These are phyloP conservation scores for Peromyscus californicus DNA, from an alignment of 2,113 vertebrate genomes.

Conservation along the genomic window DNA sequence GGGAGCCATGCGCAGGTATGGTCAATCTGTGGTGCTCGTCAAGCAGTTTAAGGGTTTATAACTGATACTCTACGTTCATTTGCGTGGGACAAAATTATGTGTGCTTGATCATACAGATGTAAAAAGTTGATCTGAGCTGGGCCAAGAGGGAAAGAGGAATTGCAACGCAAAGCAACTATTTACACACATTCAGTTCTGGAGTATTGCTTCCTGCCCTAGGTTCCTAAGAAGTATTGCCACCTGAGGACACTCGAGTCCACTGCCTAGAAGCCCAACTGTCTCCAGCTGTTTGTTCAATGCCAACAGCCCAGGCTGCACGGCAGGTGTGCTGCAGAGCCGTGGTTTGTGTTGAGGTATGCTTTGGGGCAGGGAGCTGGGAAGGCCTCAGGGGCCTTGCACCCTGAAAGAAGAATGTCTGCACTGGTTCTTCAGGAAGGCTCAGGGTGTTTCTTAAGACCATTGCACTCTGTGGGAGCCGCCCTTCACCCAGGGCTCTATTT, in stretches of 20 bases:
- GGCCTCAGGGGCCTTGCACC: not conserved
- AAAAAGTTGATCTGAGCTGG: constrained; percentile 67
- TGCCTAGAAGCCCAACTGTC: not conserved
- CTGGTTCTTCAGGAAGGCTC: constrained; percentile 7
- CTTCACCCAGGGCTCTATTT: not conserved
- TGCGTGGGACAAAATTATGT: constrained; percentile 50
- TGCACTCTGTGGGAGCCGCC: not conserved
- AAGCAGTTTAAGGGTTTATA: constrained; percentile 20
- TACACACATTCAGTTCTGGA: constrained; percentile 79
- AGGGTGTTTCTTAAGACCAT: constrained; percentile 57
- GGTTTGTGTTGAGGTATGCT: constrained; percentile 66
- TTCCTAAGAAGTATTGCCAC: constrained; percentile 59
- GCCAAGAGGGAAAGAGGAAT: not conserved
- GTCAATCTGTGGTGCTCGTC: not conserved
- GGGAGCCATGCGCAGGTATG: not conserved
- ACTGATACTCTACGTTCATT: not conserved
- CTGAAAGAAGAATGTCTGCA: not conserved
- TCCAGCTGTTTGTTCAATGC: constrained; percentile 37
- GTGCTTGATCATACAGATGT: constrained; percentile 60
- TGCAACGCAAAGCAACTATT: not conserved
- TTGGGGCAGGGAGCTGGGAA: constrained; percentile 44
- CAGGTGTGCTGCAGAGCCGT: not conserved
- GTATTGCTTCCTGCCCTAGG: constrained; percentile 39
- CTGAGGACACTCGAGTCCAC: constrained; percentile 20
- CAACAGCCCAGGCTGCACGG: not conserved